Conservation (phyloP, 2,797 vertebrate species). For the Alca torda region DNA sequence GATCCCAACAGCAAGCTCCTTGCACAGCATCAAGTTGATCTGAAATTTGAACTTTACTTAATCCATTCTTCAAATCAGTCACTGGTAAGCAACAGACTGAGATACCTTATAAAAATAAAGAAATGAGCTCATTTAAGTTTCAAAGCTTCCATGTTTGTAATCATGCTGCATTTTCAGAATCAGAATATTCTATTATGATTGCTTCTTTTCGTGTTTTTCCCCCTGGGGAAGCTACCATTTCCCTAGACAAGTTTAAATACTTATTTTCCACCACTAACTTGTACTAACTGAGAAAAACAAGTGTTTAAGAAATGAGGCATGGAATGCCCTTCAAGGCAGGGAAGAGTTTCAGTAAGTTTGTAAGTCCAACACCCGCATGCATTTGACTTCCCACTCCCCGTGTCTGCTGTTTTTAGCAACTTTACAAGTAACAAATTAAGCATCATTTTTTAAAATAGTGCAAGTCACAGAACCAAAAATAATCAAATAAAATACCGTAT, state of each 20-base stretch:
- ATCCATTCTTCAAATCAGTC: constrained; percentile 9
- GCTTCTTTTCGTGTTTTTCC: neutral
- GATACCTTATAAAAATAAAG: neutral
- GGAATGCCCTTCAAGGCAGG: neutral
- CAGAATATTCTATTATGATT: neutral
- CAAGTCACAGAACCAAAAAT: neutral
- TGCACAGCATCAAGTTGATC: constrained; percentile 73
- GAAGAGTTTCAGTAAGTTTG: neutral
- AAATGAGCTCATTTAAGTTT: neutral
- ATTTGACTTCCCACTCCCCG: neutral
- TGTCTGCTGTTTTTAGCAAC: neutral
- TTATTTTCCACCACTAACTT: neutral
- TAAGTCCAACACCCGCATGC: neutral
- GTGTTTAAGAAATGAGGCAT: neutral
- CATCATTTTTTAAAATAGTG: neutral
- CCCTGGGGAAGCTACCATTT: neutral
- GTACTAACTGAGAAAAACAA: neutral
- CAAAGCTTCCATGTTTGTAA: neutral
- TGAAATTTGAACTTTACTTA: constrained; percentile 61
- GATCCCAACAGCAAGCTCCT: constrained; percentile 75
- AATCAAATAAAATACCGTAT: neutral
- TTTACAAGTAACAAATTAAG: neutral
- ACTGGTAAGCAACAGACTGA: constrained; percentile 4
- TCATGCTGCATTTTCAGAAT: neutral
- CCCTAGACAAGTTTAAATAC: neutral